Percentiles rank a stretch among this genome's conserved stretches.
Conservation (phyloP, 2,797 vertebrate genomes). For the Chanos chanos region DNA sequence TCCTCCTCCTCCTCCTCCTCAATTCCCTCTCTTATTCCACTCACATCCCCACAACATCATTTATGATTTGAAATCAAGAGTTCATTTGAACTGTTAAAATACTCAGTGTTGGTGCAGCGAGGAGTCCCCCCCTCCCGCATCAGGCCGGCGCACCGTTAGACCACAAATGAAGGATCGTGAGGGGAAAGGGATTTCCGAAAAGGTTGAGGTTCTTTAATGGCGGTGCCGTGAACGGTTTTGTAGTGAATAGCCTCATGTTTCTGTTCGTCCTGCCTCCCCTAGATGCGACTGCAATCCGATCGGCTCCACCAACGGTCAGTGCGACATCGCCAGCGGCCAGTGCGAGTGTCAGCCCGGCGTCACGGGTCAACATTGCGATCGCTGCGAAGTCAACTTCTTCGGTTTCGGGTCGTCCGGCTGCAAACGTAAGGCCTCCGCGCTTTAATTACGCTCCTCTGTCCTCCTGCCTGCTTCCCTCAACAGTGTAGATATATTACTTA, state of each 20-base stretch:
- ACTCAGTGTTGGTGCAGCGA: too few species aligned
- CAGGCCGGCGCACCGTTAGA: too few species aligned
- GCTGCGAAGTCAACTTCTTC: slow-evolving; percentile 90
- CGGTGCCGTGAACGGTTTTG: too few species aligned
- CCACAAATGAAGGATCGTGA: too few species aligned
- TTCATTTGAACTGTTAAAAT: too few species aligned
- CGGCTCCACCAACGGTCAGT: slow-evolving; percentile 90
- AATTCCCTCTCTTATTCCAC: not conserved
- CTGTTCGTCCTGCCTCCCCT: slow-evolving; percentile 6
- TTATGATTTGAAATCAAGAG: too few species aligned
- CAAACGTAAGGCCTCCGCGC: slow-evolving; percentile 79
- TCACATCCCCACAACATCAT: too few species aligned
- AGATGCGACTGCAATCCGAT: slow-evolving; percentile 88
- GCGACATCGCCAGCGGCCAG: slow-evolving; percentile 84
- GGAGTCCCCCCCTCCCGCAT: too few species aligned
- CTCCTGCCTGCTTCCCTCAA: not conserved
- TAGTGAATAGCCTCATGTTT: not conserved
- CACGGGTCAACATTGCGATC: slow-evolving; percentile 79
- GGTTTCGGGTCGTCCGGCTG: slow-evolving; percentile 89
- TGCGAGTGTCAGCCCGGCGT: slow-evolving; percentile 95
- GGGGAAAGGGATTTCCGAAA: too few species aligned
- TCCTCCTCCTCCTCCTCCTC: not conserved
- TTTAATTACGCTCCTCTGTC: not conserved
- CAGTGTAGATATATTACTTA: not conserved
- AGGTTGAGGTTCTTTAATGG: too few species aligned